Percentiles rank a stretch among this genome's conserved stretches.
Conservation (phyloP, 2,797 vertebrate species). For the Lemur catta region DNA sequence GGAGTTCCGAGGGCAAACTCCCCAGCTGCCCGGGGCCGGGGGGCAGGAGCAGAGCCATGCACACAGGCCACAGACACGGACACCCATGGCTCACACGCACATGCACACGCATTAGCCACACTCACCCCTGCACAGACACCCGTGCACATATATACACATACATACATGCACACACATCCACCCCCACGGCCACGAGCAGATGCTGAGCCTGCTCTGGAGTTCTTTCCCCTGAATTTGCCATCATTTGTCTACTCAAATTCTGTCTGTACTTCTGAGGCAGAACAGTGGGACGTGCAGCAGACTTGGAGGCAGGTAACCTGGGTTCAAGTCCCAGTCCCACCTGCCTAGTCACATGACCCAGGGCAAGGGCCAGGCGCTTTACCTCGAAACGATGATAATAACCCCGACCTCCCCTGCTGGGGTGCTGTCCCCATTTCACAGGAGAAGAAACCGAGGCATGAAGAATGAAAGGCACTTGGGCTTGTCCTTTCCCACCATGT, state of each 20-base stretch:
- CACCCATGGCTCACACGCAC: background rate
- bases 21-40: background rate
- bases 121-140: background rate
- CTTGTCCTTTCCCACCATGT: background rate
- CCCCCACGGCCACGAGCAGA: background rate
- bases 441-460: background rate
- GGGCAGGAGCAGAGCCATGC: background rate
- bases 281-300: background rate
- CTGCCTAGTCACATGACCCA: background rate
- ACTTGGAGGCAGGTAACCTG: background rate
- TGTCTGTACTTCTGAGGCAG: background rate
- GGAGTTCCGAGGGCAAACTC: slow-evolving; percentile 54
- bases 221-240: background rate
- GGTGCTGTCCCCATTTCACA: background rate
- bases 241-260: background rate
- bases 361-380: background rate
- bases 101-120: background rate
- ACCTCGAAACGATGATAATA: background rate
- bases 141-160: background rate
- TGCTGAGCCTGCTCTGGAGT: background rate
- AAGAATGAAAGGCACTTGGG: background rate
- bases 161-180: background rate
- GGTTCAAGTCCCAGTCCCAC: background rate
- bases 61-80: background rate
- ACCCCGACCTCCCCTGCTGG: background rate